Conservation (phyloP, 2,888 invertebrate genomes). For the Antitype chi region DNA sequence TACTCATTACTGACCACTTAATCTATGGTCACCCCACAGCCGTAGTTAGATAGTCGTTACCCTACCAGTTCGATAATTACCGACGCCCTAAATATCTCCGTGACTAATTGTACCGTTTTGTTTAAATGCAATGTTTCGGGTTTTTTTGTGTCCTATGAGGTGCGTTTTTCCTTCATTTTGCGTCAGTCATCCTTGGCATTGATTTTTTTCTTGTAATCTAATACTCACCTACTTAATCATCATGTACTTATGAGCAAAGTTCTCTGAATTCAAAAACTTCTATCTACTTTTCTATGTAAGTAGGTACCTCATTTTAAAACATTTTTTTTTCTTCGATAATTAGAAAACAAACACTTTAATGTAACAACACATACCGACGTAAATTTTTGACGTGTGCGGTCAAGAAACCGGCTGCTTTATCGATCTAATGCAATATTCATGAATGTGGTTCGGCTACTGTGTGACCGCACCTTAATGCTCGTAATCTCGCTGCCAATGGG, state of each 20-base stretch:
- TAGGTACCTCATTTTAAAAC: background rate
- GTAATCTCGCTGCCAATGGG: constrained; percentile 28
- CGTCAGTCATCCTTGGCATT: constrained; percentile 41
- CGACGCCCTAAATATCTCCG: constrained; percentile 69
- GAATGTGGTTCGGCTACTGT: constrained; percentile 65
- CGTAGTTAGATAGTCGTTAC: constrained; percentile 60
- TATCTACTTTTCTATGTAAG: background rate
- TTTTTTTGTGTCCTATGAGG: constrained; percentile 36
- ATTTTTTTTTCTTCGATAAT: constrained; percentile 21
- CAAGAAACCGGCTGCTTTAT: constrained; percentile 66
- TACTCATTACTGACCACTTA: constrained; percentile 60
- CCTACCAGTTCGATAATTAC: constrained; percentile 63
- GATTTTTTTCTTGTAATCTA: constrained; percentile 34
- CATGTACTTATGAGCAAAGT: constrained; percentile 7
- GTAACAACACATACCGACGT: constrained; percentile 33
- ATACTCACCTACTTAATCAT: constrained; percentile 26
- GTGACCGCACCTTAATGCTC: constrained; percentile 55
- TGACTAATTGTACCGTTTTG: constrained; percentile 52
- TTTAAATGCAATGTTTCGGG: constrained; percentile 44
- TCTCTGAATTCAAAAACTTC: constrained; percentile 2
- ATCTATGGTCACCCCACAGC: constrained; percentile 48
- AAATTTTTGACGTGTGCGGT: constrained; percentile 62
- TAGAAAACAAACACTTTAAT: constrained; percentile 42
- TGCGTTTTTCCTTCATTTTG: constrained; percentile 32
- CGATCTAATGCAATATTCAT: constrained; percentile 68